Evolutionary conservation across 2,113 vertebrate species (phyloP), one percentile per base, ranked within the genome.

Genomic region (Tragelaphus scriptus): DNA sequence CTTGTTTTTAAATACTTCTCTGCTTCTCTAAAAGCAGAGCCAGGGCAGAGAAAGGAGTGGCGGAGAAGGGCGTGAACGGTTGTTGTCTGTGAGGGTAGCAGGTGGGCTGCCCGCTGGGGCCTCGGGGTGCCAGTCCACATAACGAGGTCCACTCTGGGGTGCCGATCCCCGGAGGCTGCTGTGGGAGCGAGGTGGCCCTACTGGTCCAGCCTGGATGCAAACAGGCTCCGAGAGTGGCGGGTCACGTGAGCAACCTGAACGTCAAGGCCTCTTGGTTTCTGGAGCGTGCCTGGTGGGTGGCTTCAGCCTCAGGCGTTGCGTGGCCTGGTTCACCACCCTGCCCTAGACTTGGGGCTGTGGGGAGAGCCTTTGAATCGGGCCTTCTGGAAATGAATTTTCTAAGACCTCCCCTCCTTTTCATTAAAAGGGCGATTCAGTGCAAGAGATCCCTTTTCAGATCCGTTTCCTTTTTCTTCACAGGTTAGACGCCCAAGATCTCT

Each of bases 241-340:
- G 25, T 63, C 80, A 5, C 80, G 4, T 9, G 16, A 2, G 30
- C 56, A 23, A 17, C 23, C 44, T 21, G 26, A n/a, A 32, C 14
- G 53, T 55, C 53, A 6, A 44, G 51, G 79, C 94, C 87, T 47
- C 77, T 68, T 17, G 63, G 90, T 92, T 94, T 95, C 97, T 85
- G 88, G 55, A 84, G 92, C 95, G 85, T 65, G 77, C 88, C 0
- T 30, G 61, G 19, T 90, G 94, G 90, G 81, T 84, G 97, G 93
- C 65, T 81, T 71, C 85, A 77, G 65, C 79, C 40, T 59, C 44
- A 65, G 6, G 51, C 92, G 23, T 75, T 36, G 82, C 30, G 1
- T 25, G 68, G 65, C 90, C 65, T 11, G 85, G 4, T 30, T 10
- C 80, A 47, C 58, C 53, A 81, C 6, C 68, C 21, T 65, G n/a